Base-by-base conservation (phyloP, 2,797 vertebrate species). In the Anguilla obscura region DNA sequence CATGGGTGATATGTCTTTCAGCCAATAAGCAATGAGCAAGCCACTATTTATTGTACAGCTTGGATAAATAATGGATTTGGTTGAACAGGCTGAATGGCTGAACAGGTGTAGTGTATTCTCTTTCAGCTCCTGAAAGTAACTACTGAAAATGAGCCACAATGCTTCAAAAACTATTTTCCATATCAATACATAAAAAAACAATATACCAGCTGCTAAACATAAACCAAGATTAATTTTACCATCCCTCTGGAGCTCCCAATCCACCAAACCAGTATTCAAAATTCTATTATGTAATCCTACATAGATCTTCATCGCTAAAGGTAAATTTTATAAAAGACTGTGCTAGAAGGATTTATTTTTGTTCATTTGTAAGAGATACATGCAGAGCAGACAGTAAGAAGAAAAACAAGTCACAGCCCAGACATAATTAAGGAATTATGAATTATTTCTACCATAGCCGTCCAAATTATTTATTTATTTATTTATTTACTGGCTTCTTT, bases 141-240 rank as follows among this genome's bases (percentile, higher is more conserved):
- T 33, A 8, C 12, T 36, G 63, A 76, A 74, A 76, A 76, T 40
- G 30, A 40, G 74, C 74, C 33, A 5, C 14, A 40, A 16, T 40
- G 74, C 2, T 76, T 76, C 74, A 76, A 76, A 76, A 76, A 76
- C 56, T 76, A 76, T 40, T 40, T 76, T 76, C 74, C 74, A 76
- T 76, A 76, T 76, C 74, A 40, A 76, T 76, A 40, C 74, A 36
- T 21, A 18, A 18, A 74, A 8, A 58, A 58, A 58, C 56, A 71
- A 71, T 69, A 24, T 69, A 27, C 63, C 63, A 69, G 63, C 63
- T 69, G 63, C 63, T 36, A 36, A 33, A 74, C 27, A 74, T 74
- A 74, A 74, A 74, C 69, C 69, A 40, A 76, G 74, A 36, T 76
- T 76, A 18, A 76, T 40, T 16, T 76, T 6, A 76, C 74, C 30